A percentile compares a stretch with the other conserved stretches of the same genome.
Evolutionary conservation across 2,113 vertebrate genomes (phyloP).

Genomic region (Solea senegalensis): DNA sequence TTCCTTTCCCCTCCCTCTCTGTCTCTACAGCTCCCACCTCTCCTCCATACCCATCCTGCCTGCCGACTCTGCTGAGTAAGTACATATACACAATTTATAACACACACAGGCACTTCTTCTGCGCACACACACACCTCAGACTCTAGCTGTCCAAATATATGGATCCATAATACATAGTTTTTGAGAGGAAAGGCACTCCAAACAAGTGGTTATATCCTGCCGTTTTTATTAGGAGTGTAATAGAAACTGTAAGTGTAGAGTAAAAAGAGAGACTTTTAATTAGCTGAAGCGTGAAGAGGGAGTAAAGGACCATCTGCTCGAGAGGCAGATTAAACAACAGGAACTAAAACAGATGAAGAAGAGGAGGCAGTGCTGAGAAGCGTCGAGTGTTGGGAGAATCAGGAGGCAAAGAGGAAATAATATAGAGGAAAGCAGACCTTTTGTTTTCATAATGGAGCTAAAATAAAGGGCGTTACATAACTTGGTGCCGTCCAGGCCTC

Average conservation of each 20-base stretch:
- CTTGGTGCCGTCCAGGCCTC: not conserved
- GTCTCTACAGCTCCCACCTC: constrained; percentile 86
- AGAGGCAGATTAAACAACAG: constrained; percentile 13
- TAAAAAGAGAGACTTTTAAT: not conserved
- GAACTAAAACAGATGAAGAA: not conserved
- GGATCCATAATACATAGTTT: too few relatives aligned
- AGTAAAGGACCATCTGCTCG: not conserved
- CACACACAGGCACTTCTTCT: not conserved
- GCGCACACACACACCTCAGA: not conserved
- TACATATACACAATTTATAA: constrained; percentile 38
- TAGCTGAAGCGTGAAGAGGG: not conserved
- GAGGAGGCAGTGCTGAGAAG: not conserved
- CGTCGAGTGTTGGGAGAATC: rapidly evolving
- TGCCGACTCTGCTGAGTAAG: constrained; percentile 94
- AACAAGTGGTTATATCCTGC: not conserved
- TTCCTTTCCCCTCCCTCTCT: constrained; percentile 69
- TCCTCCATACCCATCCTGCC: constrained; percentile 92
- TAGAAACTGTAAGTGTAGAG: too few relatives aligned
- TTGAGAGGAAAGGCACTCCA: not conserved
- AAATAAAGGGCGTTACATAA: constrained; percentile 33
- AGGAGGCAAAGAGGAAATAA: constrained; percentile 12
- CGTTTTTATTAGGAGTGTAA: too few relatives aligned
- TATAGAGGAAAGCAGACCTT: not conserved
- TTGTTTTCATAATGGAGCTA: constrained; percentile 38
- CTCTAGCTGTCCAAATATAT: not conserved